A percentile compares a stretch with the other conserved stretches of the same genome.
phyloP scores from a whole-genome alignment of 2,888 invertebrate species.

The Leptopilina drosophilae region DNA sequence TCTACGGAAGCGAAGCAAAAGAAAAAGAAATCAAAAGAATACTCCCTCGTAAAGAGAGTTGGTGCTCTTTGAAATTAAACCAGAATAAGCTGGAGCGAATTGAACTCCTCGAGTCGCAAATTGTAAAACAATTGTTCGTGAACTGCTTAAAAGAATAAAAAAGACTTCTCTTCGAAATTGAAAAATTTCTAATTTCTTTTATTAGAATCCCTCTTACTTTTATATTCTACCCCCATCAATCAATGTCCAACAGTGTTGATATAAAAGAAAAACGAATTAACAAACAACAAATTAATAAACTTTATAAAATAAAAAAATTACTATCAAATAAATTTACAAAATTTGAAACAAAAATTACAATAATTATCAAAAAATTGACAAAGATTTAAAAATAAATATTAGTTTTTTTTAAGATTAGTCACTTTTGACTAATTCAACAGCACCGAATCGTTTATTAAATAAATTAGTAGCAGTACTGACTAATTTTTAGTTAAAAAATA shows the following conservation, averaged over 20 bases:
- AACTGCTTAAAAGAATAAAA: background rate
- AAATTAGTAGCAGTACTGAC: too few species aligned
- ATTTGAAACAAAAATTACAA: too few species aligned
- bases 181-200: constrained; percentile 1
- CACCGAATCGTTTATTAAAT: too few species aligned
- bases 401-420: too few species aligned
- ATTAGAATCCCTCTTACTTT: background rate
- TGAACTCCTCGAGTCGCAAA: constrained; percentile 23
- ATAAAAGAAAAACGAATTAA: too few species aligned
- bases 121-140: constrained; percentile 11
- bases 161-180: background rate
- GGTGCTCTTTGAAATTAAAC: constrained; percentile 32
- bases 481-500: too few species aligned
- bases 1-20: constrained; percentile 24
- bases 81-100: constrained; percentile 12
- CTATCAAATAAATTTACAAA: too few species aligned
- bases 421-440: too few species aligned
- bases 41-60: constrained; percentile 17
- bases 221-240: background rate
- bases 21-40: constrained; percentile 28
- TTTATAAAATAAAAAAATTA: too few species aligned
- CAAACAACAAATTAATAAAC: too few species aligned
- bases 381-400: too few species aligned
- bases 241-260: background rate
- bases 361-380: too few species aligned